Evolutionary conservation across 64 coral and sea anemone species (phyloP).

Genomic region (Dendronephthya gigantea): DNA sequence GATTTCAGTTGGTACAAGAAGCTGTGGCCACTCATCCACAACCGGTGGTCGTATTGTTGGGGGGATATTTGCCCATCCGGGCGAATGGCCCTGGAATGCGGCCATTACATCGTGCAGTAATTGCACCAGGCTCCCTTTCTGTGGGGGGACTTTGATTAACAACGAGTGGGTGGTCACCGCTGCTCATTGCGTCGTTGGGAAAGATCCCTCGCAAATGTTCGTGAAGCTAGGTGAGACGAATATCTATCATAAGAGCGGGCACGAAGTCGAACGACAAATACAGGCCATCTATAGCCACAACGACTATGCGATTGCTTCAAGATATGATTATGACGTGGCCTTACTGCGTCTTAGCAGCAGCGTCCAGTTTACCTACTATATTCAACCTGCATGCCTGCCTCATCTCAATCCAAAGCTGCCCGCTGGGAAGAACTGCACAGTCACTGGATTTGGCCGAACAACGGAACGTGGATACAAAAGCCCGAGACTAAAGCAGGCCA

Average conservation of each 20-base stretch:
- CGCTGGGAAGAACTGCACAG: constrained; percentile 24
- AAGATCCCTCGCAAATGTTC: constrained; percentile 1
- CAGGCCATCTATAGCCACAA: constrained; percentile 20
- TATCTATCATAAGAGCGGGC: constrained; percentile 20
- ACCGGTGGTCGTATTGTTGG: constrained; percentile 45
- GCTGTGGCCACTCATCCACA: background rate
- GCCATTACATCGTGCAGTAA: constrained; percentile 3
- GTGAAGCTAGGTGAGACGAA: constrained; percentile 48
- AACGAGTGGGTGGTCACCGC: constrained; percentile 55
- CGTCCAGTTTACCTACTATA: constrained; percentile 30
- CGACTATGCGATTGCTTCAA: constrained; percentile 19
- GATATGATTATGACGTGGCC: constrained; percentile 44
- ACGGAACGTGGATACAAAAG: constrained; percentile 18
- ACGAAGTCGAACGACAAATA: constrained; percentile 34
- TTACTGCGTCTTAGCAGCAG: constrained; percentile 20
- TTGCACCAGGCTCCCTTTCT: constrained; percentile 23
- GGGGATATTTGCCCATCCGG: constrained; percentile 29
- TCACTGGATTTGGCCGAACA: constrained; percentile 49
- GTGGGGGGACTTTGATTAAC: constrained; percentile 41
- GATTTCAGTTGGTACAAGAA: background rate
- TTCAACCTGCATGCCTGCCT: constrained; percentile 47
- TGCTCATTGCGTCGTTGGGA: constrained; percentile 39
- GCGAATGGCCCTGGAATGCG: constrained; percentile 57
- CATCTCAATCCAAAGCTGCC: constrained; percentile 6
- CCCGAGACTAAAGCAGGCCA: constrained; percentile 28